These are phyloP conservation scores for Megalurothrips usitatus DNA, from an alignment of 2,888 invertebrate genomes.

Conservation along the genomic window DNA sequence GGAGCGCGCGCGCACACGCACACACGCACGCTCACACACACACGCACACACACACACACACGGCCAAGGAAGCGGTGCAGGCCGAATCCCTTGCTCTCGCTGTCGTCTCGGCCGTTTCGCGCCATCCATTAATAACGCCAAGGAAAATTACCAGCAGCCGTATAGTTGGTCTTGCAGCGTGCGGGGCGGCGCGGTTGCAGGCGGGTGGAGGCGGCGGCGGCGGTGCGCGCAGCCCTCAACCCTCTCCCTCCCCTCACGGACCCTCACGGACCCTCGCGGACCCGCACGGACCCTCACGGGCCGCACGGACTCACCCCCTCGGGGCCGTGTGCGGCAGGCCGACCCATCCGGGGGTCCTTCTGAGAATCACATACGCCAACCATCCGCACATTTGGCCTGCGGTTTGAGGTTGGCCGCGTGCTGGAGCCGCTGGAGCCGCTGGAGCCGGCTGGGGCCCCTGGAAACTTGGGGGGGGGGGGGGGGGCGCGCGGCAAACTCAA, in stretches of 20 bases:
- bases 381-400: constrained; percentile 19
- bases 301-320: background rate
- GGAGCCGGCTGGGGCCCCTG: too few species aligned
- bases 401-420: constrained; percentile 1
- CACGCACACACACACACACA: constrained; percentile 12
- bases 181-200: background rate
- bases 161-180: constrained; percentile 12
- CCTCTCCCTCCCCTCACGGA: background rate
- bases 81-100: background rate
- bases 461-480: too few species aligned
- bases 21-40: background rate
- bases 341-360: background rate
- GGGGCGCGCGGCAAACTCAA: too few species aligned
- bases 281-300: too few species aligned
- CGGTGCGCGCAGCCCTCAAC: background rate
- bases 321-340: background rate
- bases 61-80: constrained; percentile 1
- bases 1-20: background rate
- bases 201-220: background rate
- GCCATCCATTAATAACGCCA: constrained; percentile 24
- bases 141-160: constrained; percentile 16
- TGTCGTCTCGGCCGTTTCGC: constrained; percentile 21
- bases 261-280: too few species aligned
- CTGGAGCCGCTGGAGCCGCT: background rate
- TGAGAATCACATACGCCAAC: constrained; percentile 23